Evolutionary conservation across 2,113 vertebrate species (phyloP).

Genomic region (Oncorhynchus gorbuscha): DNA sequence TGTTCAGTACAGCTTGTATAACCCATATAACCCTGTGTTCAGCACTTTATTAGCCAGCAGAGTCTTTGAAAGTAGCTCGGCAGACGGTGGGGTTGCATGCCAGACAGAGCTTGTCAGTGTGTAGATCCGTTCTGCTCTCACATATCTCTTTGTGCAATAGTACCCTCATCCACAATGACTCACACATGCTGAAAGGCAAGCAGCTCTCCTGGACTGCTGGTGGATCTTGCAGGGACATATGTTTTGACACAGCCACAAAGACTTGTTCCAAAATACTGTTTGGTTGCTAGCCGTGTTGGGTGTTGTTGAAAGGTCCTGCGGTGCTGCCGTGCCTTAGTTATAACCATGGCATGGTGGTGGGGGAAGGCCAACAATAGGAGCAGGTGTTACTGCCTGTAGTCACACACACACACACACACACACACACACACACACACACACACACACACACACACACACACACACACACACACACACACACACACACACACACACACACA

Average conservation of each 20-base stretch:
- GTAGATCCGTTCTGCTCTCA: background rate
- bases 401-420: background rate
- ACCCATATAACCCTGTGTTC: too few species aligned
- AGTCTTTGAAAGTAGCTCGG: background rate
- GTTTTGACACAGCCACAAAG: constrained; percentile 10
- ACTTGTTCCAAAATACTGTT: constrained; percentile 10
- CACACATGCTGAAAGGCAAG: background rate
- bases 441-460: background rate
- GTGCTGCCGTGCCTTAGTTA: background rate
- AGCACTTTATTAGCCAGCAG: background rate
- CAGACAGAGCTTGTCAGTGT: too few species aligned
- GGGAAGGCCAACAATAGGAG: background rate
- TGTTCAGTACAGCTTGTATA: background rate
- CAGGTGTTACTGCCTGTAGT: background rate
- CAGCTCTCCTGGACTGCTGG: background rate
- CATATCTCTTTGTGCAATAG: background rate
- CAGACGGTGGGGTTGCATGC: too few species aligned
- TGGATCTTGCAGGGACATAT: background rate
- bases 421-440: background rate
- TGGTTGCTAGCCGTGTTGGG: background rate
- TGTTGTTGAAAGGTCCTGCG: background rate
- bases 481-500: background rate
- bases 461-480: background rate
- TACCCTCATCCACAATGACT: background rate
- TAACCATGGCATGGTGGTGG: too few species aligned